These are phyloP conservation scores for Chromis chromis DNA, from an alignment of 2,797 vertebrate species.

Conservation along the genomic window DNA sequence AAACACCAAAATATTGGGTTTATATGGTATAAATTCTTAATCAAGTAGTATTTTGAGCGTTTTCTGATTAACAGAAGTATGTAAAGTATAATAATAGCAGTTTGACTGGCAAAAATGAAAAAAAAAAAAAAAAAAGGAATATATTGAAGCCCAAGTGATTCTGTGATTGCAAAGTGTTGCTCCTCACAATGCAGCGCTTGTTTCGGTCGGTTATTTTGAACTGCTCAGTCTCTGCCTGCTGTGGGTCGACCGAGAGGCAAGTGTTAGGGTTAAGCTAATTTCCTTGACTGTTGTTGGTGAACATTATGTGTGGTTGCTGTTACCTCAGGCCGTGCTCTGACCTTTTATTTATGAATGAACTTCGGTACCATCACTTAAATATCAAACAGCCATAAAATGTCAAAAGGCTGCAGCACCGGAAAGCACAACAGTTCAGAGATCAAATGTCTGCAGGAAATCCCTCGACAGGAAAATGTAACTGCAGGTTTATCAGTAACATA, in stretches of 20 bases:
- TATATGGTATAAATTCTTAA: too few species aligned
- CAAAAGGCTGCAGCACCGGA: slow-evolving; percentile 27
- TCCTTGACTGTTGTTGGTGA: neutral
- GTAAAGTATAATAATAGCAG: too few species aligned
- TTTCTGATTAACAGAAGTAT: neutral
- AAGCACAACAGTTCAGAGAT: slow-evolving; percentile 37
- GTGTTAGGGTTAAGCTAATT: neutral
- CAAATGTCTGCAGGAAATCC: slow-evolving; percentile 32
- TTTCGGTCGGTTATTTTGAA: neutral
- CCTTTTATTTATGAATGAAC: slow-evolving; percentile 36
- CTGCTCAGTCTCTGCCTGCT: neutral
- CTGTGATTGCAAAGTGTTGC: neutral
- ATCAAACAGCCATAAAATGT: slow-evolving; percentile 47
- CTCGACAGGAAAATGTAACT: neutral
- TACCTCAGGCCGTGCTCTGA: neutral
- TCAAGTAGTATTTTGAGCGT: neutral
- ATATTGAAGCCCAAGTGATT: neutral
- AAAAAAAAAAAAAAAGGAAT: neutral
- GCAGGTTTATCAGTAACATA: slow-evolving; percentile 17
- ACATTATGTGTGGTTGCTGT: neutral
- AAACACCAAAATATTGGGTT: too few species aligned
- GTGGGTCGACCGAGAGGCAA: neutral
- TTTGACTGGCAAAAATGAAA: too few species aligned
- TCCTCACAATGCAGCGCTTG: neutral
- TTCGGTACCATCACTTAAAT: slow-evolving; percentile 34